Evolutionary conservation across 37 sponge, comb jelly and placozoan species (phyloP).

Genomic region (Lycopodina hypogea): DNA sequence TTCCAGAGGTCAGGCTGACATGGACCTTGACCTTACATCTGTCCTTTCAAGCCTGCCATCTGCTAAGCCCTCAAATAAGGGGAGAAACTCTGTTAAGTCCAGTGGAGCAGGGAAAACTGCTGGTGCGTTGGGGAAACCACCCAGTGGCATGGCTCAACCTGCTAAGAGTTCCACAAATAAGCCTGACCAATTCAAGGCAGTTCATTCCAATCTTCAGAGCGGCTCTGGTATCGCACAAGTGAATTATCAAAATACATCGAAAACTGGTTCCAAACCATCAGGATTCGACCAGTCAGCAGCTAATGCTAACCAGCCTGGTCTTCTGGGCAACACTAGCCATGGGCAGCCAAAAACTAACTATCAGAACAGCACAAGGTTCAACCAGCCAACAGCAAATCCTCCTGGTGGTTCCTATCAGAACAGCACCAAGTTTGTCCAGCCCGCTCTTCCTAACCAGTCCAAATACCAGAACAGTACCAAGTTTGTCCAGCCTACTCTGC

Average conservation of each 20-base stretch:
- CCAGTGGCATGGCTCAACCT: no score
- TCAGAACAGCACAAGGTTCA: not conserved
- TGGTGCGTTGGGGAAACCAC: not conserved
- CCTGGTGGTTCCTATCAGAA: not conserved
- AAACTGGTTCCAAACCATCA: not conserved
- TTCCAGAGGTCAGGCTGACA: not conserved
- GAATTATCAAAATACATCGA: not conserved
- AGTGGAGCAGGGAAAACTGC: not conserved
- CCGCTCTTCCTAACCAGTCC: not conserved
- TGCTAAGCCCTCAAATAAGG: not conserved
- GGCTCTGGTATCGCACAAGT: not conserved
- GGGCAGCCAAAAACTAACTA: not conserved
- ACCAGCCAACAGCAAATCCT: not conserved
- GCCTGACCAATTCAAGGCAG: no score
- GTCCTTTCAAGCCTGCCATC: slow-evolving; percentile 6
- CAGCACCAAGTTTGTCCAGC: slow-evolving; percentile 1
- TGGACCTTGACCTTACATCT: slow-evolving; percentile 9
- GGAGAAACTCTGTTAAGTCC: not conserved
- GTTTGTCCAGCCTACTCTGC: not conserved
- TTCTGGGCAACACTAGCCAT: not conserved
- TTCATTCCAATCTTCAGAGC: no score
- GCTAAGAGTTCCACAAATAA: no score
- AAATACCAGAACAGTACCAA: not conserved
- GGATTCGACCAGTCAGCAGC: not conserved
- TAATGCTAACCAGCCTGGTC: not conserved